phyloP scores from a whole-genome alignment of 2,797 vertebrate genomes.

The Bucorvus abyssinicus region DNA sequence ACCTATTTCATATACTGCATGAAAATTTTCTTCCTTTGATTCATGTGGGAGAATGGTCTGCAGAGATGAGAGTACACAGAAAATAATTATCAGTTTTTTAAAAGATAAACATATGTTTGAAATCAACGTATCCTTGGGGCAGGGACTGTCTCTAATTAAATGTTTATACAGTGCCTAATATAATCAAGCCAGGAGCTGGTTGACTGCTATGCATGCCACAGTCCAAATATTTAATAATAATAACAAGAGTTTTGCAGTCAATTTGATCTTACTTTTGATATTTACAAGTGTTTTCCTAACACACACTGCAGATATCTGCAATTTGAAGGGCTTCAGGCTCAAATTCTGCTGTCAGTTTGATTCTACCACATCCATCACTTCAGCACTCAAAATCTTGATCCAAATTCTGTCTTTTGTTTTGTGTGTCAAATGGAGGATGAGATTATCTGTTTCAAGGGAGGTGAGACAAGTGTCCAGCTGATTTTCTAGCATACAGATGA shows the following conservation, averaged over 20 bases:
- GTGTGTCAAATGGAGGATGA: not conserved
- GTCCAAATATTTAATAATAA: constrained; percentile 32
- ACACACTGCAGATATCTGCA: not conserved
- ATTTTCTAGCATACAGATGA: not conserved
- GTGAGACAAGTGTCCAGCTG: not conserved
- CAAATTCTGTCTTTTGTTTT: not conserved
- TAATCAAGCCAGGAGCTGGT: not conserved
- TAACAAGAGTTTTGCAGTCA: not conserved
- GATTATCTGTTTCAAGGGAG: not conserved
- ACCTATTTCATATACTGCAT: not conserved
- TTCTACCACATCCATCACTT: not conserved
- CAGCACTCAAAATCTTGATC: not conserved
- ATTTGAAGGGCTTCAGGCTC: not conserved
- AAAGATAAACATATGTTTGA: constrained; percentile 11
- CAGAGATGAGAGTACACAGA: not conserved
- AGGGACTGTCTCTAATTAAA: constrained; percentile 5
- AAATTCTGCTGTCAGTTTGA: not conserved
- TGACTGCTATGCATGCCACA: not conserved
- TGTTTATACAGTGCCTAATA: not conserved
- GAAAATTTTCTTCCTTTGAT: not conserved
- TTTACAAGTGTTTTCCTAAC: constrained; percentile 5
- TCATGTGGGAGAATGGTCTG: not conserved
- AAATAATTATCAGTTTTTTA: constrained; percentile 7
- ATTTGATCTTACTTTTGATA: constrained; percentile 7
- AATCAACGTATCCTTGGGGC: not conserved